Conservation (phyloP, 1,140 invertebrate genomes). For the Trialeurodes vaporariorum region DNA sequence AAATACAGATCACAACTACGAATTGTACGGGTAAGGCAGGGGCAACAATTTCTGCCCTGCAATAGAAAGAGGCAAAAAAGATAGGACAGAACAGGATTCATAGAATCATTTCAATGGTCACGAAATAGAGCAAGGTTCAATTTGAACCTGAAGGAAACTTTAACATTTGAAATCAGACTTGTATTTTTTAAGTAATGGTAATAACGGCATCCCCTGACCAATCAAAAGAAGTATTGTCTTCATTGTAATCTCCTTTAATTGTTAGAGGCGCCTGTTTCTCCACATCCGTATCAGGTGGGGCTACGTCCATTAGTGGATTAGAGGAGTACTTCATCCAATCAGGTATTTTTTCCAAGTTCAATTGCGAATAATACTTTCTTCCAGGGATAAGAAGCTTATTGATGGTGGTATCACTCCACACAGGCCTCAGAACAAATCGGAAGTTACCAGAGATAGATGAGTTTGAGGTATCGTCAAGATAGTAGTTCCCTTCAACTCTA, state of each 20-base stretch:
- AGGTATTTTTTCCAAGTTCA: neutral
- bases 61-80: too few relatives aligned
- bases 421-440: neutral
- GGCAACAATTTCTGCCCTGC: too few relatives aligned
- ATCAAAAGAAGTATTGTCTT: neutral
- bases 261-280: neutral
- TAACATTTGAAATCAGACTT: too few relatives aligned
- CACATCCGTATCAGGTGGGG: neutral
- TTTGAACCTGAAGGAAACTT: too few relatives aligned
- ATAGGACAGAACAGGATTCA: too few relatives aligned
- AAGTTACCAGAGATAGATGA: neutral
- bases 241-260: neutral
- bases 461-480: neutral
- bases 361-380: neutral
- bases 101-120: too few relatives aligned
- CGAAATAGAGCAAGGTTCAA: too few relatives aligned
- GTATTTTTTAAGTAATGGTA: neutral
- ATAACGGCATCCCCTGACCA: neutral
- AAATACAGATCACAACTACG: too few relatives aligned
- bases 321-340: neutral
- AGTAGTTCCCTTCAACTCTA: neutral
- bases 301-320: neutral
- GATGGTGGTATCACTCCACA: neutral
- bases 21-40: too few relatives aligned
- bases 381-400: neutral